Evolutionary conservation across 2,113 vertebrate genomes (phyloP), one percentile per base, ranked within the genome.

Genomic region (Osmerus eperlanus): DNA sequence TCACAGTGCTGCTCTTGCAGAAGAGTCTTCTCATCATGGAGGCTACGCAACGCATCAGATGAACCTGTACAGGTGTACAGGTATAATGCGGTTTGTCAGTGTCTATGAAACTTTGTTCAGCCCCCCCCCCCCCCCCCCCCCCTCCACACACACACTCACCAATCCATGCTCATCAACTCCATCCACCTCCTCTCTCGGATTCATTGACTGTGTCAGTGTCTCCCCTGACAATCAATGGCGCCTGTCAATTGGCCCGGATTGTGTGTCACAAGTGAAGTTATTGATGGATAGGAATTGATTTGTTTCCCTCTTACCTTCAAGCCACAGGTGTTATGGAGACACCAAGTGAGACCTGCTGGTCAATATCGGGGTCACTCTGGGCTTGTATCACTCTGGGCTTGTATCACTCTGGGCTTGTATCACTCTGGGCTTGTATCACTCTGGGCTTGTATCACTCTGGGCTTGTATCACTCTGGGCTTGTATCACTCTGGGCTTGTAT

Each of bases 111-210:
- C 68, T 32, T 70, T 76, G 28, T 18, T 23, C 11, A 15, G 47
- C 63, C 36, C 36, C 36, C 36, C 36, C 36, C 5, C 1, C 6
- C 36, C 36, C 4, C 5, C 4, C 36, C 4, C 5, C 4, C 5
- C 3, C 36, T 0, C 36, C 36, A 41, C 36, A 68, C 72, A 61
- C 70, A 70, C 64, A 77, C 65, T 66, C 75, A 81, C 13, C 52
- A 83, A 77, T 82, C 80, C 70, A 77, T 82, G 71, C 54, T 80
- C 76, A 78, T 75, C 78, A 77, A 71, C 65, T 60, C 56, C 29
- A 5, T 29, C 64, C 58, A 70, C 70, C 71, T 77, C 71, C 65
- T 63, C 67, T 18, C 71, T 72, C 61, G 72, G 68, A 79, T 79
- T 72, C 76, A 71, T 79, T 78, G 53, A 73, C 51, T 51, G 11